Base-by-base conservation (phyloP, 2,113 vertebrate species). In the Pollachius pollachius region DNA sequence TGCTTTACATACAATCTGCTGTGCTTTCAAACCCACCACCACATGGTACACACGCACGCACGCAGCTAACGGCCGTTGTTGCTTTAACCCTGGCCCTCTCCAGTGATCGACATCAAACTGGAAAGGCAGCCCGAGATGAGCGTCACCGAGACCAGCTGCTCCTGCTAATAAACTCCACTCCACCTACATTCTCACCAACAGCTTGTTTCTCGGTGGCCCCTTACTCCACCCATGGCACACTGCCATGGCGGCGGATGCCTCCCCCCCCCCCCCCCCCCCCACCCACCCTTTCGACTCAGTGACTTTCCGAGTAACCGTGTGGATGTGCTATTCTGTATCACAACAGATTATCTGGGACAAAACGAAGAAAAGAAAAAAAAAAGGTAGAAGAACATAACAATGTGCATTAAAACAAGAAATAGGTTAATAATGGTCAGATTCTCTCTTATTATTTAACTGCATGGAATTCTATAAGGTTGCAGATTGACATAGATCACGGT, bases 61-160 rank as follows among this genome's bases (percentile, higher is more conserved):
- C 11, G 11, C 41, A 48, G 70, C 23, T 77, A 58, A 76, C 61
- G 0, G 5, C 0, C 37, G 11, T n/a, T 62, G 52, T 85, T 91
- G 41, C 81, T 92, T 95, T 96, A 91, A 95, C 91, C 63, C 1
- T 0, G 16, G 7, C 52, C 16, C 56, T 81, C 75, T 34, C 69
- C 93, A 96, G 94, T 94, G 93, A 94, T 95, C 54, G 92, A 98
- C 89, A 97, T 96, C 89, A 93, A 96, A 87, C 90, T 96, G 93
- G 93, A 95, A 90, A 94, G 95, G 74, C 93, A 94, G 65, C 92
- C 92, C 0, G 94, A 95, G 88, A 93, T 96, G 91, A 94, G 93
- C 41, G 94, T 95, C 68, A 95, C 93, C 54, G 94, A 96, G 92
- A 95, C 92, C 63, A 93, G 94, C 79, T 96, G 94, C 89, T 96